A percentile compares a stretch with the other conserved stretches of the same genome.
These are phyloP conservation scores for Polyodon spathula DNA, from an alignment of 2,113 vertebrate genomes.

Conservation along the genomic window DNA sequence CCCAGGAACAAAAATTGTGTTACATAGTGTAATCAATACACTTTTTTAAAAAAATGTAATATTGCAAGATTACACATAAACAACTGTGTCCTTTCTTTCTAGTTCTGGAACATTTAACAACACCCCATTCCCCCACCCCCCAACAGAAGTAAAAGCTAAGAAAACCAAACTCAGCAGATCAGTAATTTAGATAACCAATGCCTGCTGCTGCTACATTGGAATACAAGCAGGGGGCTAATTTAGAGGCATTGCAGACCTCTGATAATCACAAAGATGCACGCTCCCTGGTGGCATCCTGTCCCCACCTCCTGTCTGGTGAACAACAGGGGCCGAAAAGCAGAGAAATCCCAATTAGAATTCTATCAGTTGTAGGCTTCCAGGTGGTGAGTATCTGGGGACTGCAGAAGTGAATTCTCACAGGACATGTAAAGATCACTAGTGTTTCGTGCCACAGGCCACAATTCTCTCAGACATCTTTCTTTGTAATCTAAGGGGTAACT, in stretches of 20 bases:
- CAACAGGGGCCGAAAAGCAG: not conserved
- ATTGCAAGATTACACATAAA: no score
- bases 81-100: not conserved
- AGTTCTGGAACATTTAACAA: not conserved
- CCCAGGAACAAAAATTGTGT: no score
- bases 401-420: no score
- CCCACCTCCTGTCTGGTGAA: not conserved
- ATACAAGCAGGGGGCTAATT: constrained; percentile 1
- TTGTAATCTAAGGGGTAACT: no score
- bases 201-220: not conserved
- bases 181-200: not conserved
- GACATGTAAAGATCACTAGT: no score
- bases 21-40: no score
- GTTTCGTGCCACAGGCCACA: no score
- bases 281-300: not conserved
- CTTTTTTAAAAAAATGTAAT: no score
- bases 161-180: not conserved
- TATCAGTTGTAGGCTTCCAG: not conserved
- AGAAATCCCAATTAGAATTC: not conserved
- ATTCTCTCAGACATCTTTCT: no score
- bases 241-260: not conserved
- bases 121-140: not conserved
- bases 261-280: not conserved
- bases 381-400: no score
- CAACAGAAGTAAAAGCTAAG: not conserved